Conservation (phyloP, 2,113 vertebrate genomes). For the Paramormyrops kingsleyae region DNA sequence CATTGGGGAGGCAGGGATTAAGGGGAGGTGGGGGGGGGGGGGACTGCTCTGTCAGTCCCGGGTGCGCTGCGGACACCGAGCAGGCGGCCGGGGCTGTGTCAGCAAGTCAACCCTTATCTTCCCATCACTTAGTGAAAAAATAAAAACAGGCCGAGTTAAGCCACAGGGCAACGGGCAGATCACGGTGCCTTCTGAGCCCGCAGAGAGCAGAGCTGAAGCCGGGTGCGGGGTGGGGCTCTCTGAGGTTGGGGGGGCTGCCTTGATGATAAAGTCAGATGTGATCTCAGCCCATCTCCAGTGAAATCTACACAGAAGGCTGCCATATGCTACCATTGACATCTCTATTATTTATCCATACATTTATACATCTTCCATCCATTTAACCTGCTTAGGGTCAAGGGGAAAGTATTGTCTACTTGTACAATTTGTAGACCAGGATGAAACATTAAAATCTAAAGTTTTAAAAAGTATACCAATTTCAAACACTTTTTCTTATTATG, state of each 20-base stretch:
- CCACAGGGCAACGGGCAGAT: background rate
- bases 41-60: background rate
- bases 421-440: background rate
- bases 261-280: background rate
- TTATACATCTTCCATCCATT: background rate
- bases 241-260: background rate
- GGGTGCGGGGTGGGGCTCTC: too few relatives aligned
- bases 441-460: background rate
- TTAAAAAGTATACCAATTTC: background rate
- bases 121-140: background rate
- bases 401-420: background rate
- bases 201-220: too few relatives aligned
- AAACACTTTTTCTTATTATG: background rate
- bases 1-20: background rate
- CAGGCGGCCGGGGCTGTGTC: background rate
- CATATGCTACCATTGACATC: background rate
- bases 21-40: background rate
- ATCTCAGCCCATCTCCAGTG: background rate
- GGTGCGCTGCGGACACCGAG: background rate
- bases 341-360: background rate
- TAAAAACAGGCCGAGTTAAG: background rate
- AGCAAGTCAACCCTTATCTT: conserved; percentile 7
- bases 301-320: background rate
- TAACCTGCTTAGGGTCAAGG: background rate
- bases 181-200: background rate